phyloP scores from a whole-genome alignment of 2,888 invertebrate species.

The Andrena bicolor region DNA sequence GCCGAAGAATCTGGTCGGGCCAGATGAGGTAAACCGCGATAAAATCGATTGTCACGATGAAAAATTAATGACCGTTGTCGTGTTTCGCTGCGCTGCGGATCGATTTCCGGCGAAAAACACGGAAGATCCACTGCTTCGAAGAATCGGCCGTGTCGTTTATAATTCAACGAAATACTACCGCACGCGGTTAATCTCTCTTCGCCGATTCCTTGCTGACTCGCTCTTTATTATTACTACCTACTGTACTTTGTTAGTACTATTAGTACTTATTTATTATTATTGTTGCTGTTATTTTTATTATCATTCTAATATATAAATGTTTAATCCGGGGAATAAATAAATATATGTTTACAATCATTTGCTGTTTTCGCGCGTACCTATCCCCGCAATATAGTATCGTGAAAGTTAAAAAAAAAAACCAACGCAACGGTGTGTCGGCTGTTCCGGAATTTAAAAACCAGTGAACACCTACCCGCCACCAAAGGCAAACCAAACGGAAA shows the following conservation, averaged over 20 bases:
- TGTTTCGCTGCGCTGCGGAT: slow-evolving; percentile 66
- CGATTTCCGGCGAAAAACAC: slow-evolving; percentile 70
- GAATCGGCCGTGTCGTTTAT: slow-evolving; percentile 57
- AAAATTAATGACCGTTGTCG: slow-evolving; percentile 75
- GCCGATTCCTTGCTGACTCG: background rate
- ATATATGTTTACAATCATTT: slow-evolving; percentile 54
- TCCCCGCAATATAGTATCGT: no score
- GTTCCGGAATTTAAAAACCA: slow-evolving; percentile 2
- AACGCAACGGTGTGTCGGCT: background rate
- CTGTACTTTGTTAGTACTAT: no score
- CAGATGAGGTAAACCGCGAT: slow-evolving; percentile 68
- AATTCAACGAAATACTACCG: slow-evolving; percentile 56
- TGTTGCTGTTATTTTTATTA: no score
- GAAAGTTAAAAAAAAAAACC: slow-evolving; percentile 17
- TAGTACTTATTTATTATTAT: no score
- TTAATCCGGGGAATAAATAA: slow-evolving; percentile 44
- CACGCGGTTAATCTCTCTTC: slow-evolving; percentile 33
- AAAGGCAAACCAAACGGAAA: slow-evolving; percentile 45
- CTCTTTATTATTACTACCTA: background rate
- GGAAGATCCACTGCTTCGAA: slow-evolving; percentile 49
- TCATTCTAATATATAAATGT: no score
- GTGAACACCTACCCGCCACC: slow-evolving; percentile 65
- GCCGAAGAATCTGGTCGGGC: slow-evolving; percentile 57
- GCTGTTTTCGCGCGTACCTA: slow-evolving; percentile 22
- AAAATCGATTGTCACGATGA: slow-evolving; percentile 73